Conservation (phyloP, 2,888 invertebrate species). For the Apotomis capreana region DNA sequence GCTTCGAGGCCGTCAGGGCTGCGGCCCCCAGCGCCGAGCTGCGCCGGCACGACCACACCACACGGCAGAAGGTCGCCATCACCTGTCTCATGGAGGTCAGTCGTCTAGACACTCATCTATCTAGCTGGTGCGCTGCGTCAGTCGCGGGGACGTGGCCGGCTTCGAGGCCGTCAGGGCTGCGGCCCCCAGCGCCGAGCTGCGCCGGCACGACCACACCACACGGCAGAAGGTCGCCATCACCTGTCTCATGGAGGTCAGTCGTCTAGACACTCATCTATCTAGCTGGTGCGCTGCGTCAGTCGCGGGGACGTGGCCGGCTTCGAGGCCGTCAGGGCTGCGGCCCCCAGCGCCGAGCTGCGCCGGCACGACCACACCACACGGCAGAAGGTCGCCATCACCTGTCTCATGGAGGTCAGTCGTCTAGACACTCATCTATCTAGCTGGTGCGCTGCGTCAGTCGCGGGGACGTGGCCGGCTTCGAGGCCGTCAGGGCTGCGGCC, state of each 20-base stretch:
- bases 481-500: slow-evolving; percentile 86
- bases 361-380: slow-evolving; percentile 91
- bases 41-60: slow-evolving; percentile 89
- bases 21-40: slow-evolving; percentile 93
- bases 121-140: too few relatives aligned
- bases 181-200: slow-evolving; percentile 92
- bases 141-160: too few relatives aligned
- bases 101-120: not conserved
- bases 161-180: too few relatives aligned
- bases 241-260: slow-evolving; percentile 94
- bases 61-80: slow-evolving; percentile 96
- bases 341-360: slow-evolving; percentile 92
- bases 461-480: too few relatives aligned
- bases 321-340: slow-evolving; percentile 84
- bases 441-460: too few relatives aligned
- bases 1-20: too few relatives aligned
- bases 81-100: slow-evolving; percentile 96
- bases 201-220: slow-evolving; percentile 90
- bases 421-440: too few relatives aligned
- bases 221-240: slow-evolving; percentile 97
- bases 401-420: slow-evolving; percentile 93
- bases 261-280: too few relatives aligned
- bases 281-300: too few relatives aligned
- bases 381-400: slow-evolving; percentile 97
- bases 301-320: too few relatives aligned